A percentile compares a stretch with the other conserved stretches of the same genome.
Evolutionary conservation across 2,888 invertebrate genomes (phyloP).

Genomic region (Drosophila birchii): DNA sequence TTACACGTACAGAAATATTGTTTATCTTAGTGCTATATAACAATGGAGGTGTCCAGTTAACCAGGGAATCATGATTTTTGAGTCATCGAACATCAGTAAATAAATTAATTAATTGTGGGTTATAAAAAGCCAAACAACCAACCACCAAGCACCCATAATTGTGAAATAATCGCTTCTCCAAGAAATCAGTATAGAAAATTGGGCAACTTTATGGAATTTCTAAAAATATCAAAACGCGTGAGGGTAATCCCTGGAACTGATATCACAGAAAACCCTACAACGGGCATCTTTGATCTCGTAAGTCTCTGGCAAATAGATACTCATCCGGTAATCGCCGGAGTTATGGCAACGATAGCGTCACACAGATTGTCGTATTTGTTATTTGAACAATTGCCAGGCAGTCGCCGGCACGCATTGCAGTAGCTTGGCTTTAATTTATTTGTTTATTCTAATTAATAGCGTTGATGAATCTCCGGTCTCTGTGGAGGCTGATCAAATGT

Average conservation of each 20-base stretch:
- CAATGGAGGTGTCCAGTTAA: slow-evolving; percentile 7
- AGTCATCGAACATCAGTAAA: slow-evolving; percentile 28
- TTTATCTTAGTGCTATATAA: slow-evolving; percentile 27
- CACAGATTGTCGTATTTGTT: slow-evolving; percentile 66
- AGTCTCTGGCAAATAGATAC: slow-evolving; percentile 18
- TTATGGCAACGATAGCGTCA: slow-evolving; percentile 47
- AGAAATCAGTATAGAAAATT: slow-evolving; percentile 28
- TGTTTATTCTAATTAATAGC: slow-evolving; percentile 34
- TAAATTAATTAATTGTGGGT: slow-evolving; percentile 17
- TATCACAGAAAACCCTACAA: background rate
- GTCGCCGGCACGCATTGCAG: slow-evolving; percentile 67
- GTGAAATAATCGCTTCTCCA: slow-evolving; percentile 31
- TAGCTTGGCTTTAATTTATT: slow-evolving; percentile 53
- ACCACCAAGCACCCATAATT: slow-evolving; percentile 11
- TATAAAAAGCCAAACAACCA: slow-evolving; percentile 28
- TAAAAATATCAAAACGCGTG: slow-evolving; percentile 17
- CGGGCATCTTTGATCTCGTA: slow-evolving; percentile 37
- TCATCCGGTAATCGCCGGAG: slow-evolving; percentile 28
- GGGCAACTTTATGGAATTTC: background rate
- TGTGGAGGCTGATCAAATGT: slow-evolving; percentile 33
- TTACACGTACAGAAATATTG: background rate
- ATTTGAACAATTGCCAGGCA: slow-evolving; percentile 45
- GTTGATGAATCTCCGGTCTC: slow-evolving; percentile 14
- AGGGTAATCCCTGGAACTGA: slow-evolving; percentile 6
- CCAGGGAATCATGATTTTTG: slow-evolving; percentile 25